Evolutionary conservation across 2,888 invertebrate genomes (phyloP), one percentile per base, ranked within the genome.

Genomic region (Carcina quercana): DNA sequence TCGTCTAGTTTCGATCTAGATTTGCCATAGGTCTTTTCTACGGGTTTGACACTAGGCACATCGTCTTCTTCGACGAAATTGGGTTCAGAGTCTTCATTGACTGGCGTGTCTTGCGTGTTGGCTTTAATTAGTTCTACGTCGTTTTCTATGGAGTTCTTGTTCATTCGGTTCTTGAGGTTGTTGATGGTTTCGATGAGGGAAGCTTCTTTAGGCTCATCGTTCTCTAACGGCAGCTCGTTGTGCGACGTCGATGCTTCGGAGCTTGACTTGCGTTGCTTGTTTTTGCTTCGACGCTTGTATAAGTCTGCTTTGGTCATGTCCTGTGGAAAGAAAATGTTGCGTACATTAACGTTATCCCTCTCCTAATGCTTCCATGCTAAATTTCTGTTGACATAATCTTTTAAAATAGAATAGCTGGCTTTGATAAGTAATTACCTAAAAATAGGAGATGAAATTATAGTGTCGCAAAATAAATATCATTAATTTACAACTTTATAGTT

Each of bases 281-380:
- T 78, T 44, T 82, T 83, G 55, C 59, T 75, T 15, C 82, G 61
- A 1, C 82, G 75, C 36, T 82, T 79, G 66, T 82, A 82, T 0
- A 83, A 63, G 8, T 82, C 78, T 0, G 82, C 82, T 59, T 82
- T 79, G 32, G 82, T 82, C 82, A 82, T 82, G 48, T 83, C 82
- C 82, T 83, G 65, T 20, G 29, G 40, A 36, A 25, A 15, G 35
- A 22, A 25, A 12, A 12, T n/a, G n/a, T n/a, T n/a, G n/a, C n/a
- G n/a, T n/a, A n/a, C n/a, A n/a, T n/a, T n/a, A n/a, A n/a, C n/a
- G n/a, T n/a, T n/a, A n/a, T n/a, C n/a, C n/a, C n/a, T n/a, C n/a
- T n/a, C n/a, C n/a, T n/a, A n/a, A n/a, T n/a, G n/a, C n/a, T n/a
- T n/a, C n/a, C n/a, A n/a, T n/a, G n/a, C n/a, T n/a, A n/a, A n/a